A percentile compares a stretch with the other conserved stretches of the same genome.
phyloP scores from a whole-genome alignment of 2,888 invertebrate species.

The Archips xylosteana region DNA sequence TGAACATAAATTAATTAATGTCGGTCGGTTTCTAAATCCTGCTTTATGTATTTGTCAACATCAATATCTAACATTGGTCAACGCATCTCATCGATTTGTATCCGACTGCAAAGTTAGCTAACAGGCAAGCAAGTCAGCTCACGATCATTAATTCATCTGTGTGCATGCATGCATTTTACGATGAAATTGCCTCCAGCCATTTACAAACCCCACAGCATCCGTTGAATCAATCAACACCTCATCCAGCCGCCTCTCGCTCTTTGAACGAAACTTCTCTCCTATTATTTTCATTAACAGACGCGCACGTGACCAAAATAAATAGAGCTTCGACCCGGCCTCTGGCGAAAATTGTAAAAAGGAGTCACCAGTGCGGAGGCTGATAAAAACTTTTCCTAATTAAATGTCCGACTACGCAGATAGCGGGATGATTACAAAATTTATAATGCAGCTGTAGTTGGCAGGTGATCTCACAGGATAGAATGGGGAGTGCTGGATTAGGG shows the following conservation, averaged over 20 bases:
- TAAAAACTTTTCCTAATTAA: slow-evolving; percentile 35
- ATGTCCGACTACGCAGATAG: slow-evolving; percentile 19
- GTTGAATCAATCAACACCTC: neutral
- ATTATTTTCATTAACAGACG: slow-evolving; percentile 37
- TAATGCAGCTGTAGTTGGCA: slow-evolving; percentile 21
- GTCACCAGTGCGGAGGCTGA: slow-evolving; percentile 22
- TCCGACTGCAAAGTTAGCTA: neutral
- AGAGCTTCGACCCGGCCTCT: slow-evolving; percentile 13
- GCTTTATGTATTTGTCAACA: neutral
- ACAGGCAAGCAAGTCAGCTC: neutral
- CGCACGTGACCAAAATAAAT: slow-evolving; percentile 33
- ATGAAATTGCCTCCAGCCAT: neutral
- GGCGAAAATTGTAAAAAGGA: slow-evolving; percentile 36
- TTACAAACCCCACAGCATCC: neutral
- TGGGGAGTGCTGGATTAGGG: neutral
- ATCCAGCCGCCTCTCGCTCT: slow-evolving; percentile 2
- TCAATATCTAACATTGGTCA: too few species aligned
- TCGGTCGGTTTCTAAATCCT: too few species aligned
- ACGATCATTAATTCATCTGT: neutral
- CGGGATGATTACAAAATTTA: slow-evolving; percentile 8
- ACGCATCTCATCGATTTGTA: too few species aligned
- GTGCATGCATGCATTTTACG: neutral
- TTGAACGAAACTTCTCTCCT: slow-evolving; percentile 25
- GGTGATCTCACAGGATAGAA: slow-evolving; percentile 15
- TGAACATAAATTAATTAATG: too few species aligned